Conservation (phyloP, 2,797 vertebrate species). For the Schizopygopsis pylzovi region DNA sequence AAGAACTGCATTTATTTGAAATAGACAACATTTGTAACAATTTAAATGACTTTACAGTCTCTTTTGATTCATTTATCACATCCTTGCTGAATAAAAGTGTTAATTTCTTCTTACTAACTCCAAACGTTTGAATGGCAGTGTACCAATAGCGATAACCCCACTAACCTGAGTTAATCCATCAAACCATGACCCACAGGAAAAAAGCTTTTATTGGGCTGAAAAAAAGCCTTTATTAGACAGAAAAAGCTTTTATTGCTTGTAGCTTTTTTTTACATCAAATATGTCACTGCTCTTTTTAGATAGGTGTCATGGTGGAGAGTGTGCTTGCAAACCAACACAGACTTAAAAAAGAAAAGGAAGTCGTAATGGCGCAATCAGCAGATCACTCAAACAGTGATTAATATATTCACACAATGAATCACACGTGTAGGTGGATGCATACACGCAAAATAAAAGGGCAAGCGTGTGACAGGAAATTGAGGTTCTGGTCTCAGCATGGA, state of each 20-base stretch:
- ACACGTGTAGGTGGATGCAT: conserved; percentile 18
- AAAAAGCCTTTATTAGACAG: neutral
- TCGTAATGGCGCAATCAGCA: neutral
- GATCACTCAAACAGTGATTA: conserved; percentile 21
- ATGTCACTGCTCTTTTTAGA: neutral
- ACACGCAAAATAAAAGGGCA: neutral
- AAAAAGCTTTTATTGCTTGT: neutral
- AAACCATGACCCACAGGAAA: neutral
- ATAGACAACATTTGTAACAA: neutral
- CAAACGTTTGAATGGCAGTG: neutral
- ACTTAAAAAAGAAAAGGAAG: conserved; percentile 5
- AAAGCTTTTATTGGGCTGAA: neutral
- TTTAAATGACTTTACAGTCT: too few species aligned
- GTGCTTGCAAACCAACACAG: neutral
- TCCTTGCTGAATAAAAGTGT: neutral
- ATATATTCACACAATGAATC: conserved; percentile 4
- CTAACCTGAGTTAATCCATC: neutral
- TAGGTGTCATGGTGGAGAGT: neutral
- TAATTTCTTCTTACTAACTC: neutral
- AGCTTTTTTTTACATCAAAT: neutral
- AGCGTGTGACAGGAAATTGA: conserved; percentile 1
- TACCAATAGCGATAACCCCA: too few species aligned
- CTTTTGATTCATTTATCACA: neutral
- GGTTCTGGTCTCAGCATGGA: neutral
- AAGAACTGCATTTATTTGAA: neutral